These are phyloP conservation scores for Podarcis raffonei DNA, from an alignment of 2,113 vertebrate genomes.

Conservation along the genomic window DNA sequence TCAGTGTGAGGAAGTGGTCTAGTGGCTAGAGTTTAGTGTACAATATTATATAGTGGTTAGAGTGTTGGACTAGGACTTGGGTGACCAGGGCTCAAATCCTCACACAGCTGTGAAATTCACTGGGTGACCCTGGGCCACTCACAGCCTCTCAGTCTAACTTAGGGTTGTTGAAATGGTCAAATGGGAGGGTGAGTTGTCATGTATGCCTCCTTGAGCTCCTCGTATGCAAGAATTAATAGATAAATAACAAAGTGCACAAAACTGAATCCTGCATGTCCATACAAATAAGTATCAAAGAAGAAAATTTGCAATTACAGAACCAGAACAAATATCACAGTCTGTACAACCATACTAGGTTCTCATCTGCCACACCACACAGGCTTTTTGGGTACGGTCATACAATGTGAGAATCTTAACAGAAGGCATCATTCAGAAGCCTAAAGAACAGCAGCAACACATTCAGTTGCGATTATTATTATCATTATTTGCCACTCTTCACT, in stretches of 20 bases:
- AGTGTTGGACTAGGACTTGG: too few species aligned
- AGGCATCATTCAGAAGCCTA: background rate
- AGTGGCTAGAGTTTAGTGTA: too few species aligned
- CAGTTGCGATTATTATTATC: background rate
- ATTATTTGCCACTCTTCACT: background rate
- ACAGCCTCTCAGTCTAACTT: too few species aligned
- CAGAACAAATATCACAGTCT: background rate
- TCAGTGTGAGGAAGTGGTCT: too few species aligned
- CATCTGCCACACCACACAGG: background rate
- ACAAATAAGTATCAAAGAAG: background rate
- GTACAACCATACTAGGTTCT: background rate
- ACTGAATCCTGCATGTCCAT: background rate
- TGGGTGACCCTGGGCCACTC: too few species aligned
- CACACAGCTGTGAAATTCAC: too few species aligned
- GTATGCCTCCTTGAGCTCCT: too few species aligned
- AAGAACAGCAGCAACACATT: background rate
- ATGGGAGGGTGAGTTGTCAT: too few species aligned
- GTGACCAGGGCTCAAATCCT: too few species aligned
- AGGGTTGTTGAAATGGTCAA: too few species aligned
- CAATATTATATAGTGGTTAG: too few species aligned
- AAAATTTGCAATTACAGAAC: background rate
- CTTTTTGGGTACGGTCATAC: background rate
- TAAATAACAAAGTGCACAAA: background rate
- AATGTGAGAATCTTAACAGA: background rate
- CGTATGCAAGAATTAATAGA: too few species aligned